A percentile compares a stretch with the other conserved stretches of the same genome.
phyloP scores from a whole-genome alignment of 2,888 invertebrate genomes.

The Rosalia funebris region DNA sequence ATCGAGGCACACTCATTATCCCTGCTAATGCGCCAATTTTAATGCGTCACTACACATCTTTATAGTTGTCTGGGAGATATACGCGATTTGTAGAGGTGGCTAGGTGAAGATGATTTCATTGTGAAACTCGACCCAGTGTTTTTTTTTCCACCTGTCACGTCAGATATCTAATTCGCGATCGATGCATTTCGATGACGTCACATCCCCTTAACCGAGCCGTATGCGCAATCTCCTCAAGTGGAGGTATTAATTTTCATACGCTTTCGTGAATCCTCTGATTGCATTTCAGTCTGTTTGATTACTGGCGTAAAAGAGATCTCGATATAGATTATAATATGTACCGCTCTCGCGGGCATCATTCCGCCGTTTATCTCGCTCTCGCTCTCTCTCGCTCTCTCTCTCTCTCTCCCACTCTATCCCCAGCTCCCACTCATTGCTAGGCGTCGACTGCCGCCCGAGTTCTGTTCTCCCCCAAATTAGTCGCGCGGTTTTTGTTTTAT shows the following conservation, averaged over 20 bases:
- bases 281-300: conserved; percentile 42
- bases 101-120: too few relatives aligned
- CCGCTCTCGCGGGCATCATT: conserved; percentile 3
- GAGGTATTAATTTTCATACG: conserved; percentile 53
- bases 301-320: conserved; percentile 26
- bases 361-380: too few relatives aligned
- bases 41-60: too few relatives aligned
- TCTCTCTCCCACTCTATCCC: too few relatives aligned
- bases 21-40: too few relatives aligned
- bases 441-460: too few relatives aligned
- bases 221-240: conserved; percentile 50
- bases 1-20: too few relatives aligned
- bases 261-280: conserved; percentile 51
- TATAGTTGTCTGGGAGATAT: too few relatives aligned
- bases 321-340: conserved; percentile 9
- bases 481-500: neutral
- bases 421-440: too few relatives aligned
- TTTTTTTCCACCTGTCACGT: conserved; percentile 35
- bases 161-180: conserved; percentile 46
- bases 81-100: too few relatives aligned
- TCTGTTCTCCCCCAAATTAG: neutral
- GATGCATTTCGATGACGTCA: conserved; percentile 43
- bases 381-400: too few relatives aligned
- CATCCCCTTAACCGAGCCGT: conserved; percentile 32
- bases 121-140: too few relatives aligned